Evolutionary conservation across 2,113 vertebrate species (phyloP), one percentile per base, ranked within the genome.

Genomic region (Bufo gargarizans): DNA sequence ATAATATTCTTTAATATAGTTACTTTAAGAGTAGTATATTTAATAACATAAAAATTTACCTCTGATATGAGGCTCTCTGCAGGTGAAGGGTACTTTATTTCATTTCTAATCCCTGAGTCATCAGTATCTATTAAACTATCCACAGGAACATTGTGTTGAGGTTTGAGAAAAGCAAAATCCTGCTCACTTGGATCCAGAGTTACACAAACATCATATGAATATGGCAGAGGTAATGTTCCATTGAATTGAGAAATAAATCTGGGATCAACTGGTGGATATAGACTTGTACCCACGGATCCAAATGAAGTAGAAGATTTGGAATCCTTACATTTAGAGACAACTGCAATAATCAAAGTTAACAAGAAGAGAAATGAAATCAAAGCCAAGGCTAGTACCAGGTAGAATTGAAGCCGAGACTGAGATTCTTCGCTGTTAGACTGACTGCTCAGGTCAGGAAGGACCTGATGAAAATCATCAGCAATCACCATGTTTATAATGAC

Each of bases 81-180:
- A 71, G 67, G 22, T 12, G 71, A 49, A 19, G 6, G 19, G 16
- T 74, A 49, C 0, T 76, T 76, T 20, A 76, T 33, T 33, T 33
- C 49, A 76, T 4, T 50, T 76, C 13, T 47, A 19, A 20, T 76
- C 4, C 72, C 72, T 0, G 47, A 76, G n/a, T 76, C 72, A 76
- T 76, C 72, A 50, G 72, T 47, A 50, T 76, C 72, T 76, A 76
- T 76, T 50, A 76, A 47, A 76, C 72, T 76, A 4, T 76, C 72
- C 72, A 76, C 72, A 76, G 72, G 72, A 76, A 76, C 72, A 50
- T 76, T 76, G 47, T 76, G 72, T 4, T 76, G 72, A 50, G 72
- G 9, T 71, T 12, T 33, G 43, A 71, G 45, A 6, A 76, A 76
- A 50, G 72, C 45, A 76, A 76, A 76, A 50, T 76, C 72, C 72